A percentile compares a stretch with the other conserved stretches of the same genome.
phyloP scores from a whole-genome alignment of 2,888 invertebrate genomes.

The Leptopilina syphax region DNA sequence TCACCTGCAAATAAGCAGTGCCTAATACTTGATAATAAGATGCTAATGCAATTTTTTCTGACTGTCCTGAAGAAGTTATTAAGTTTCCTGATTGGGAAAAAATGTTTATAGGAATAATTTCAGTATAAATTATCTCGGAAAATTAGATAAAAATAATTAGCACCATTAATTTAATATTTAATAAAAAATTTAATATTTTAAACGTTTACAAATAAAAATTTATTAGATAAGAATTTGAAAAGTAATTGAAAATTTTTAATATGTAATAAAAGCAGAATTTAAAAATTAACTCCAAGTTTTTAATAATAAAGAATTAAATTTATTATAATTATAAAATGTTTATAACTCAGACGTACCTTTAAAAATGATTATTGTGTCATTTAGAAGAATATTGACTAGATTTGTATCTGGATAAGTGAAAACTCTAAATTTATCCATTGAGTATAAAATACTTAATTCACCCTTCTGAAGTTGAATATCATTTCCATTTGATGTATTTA shows the following conservation, averaged over 20 bases:
- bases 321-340: not conserved
- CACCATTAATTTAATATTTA: no score
- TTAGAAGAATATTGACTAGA: slow-evolving; percentile 51
- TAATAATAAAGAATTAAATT: no score
- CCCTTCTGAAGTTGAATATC: not conserved
- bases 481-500: slow-evolving; percentile 26
- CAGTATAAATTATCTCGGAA: no score
- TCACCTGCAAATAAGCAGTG: not conserved
- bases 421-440: slow-evolving; percentile 40
- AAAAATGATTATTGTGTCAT: slow-evolving; percentile 52
- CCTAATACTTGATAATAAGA: not conserved
- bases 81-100: slow-evolving; percentile 10
- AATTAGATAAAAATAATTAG: no score
- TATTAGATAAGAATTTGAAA: no score
- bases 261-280: no score
- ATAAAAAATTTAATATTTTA: no score
- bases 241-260: no score
- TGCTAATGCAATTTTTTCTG: not conserved
- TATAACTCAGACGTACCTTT: slow-evolving; percentile 45
- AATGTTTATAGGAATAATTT: not conserved
- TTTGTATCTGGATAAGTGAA: slow-evolving; percentile 46
- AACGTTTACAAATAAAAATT: no score
- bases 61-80: not conserved
- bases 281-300: no score
- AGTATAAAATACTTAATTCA: slow-evolving; percentile 40